Conservation (phyloP, 1,140 invertebrate genomes). For the Chrysopa pallens region DNA sequence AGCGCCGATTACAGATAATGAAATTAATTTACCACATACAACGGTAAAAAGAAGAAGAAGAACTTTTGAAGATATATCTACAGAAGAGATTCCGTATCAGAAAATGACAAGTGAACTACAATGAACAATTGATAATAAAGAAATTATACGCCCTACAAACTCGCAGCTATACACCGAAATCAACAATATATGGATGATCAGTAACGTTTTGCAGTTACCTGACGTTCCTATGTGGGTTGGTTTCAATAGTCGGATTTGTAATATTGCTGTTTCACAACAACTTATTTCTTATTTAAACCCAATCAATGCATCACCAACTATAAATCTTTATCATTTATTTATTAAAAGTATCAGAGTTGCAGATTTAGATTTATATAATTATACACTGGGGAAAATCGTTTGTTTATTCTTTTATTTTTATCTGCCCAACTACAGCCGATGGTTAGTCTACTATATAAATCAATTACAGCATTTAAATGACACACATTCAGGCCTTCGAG, state of each 20-base stretch:
- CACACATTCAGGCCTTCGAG: slow-evolving; percentile 3
- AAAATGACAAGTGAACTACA: background rate
- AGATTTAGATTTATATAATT: slow-evolving; percentile 8
- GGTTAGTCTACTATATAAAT: background rate
- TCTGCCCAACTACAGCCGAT: slow-evolving; percentile 5
- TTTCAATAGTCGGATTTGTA: too few relatives aligned
- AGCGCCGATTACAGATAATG: too few relatives aligned
- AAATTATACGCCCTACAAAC: background rate
- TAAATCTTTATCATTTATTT: slow-evolving; percentile 7
- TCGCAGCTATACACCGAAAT: slow-evolving; percentile 2
- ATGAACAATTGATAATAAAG: background rate
- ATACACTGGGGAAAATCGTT: slow-evolving; percentile 3
- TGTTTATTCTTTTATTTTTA: slow-evolving; percentile 7
- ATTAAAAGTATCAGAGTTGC: slow-evolving; percentile 7
- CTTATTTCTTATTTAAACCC: too few relatives aligned
- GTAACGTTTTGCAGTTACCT: slow-evolving; percentile 3
- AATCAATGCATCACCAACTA: background rate
- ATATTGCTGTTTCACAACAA: too few relatives aligned
- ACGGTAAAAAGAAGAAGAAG: too few relatives aligned
- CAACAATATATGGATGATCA: slow-evolving; percentile 4
- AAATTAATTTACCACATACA: too few relatives aligned
- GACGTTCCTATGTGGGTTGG: slow-evolving; percentile 10
- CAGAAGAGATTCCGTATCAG: too few relatives aligned
- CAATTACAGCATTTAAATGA: too few relatives aligned
- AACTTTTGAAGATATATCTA: slow-evolving; percentile 12